Percentiles rank a stretch among this genome's conserved stretches.
Conservation (phyloP, 2,888 invertebrate genomes). For the Amblyjoppa proteus region DNA sequence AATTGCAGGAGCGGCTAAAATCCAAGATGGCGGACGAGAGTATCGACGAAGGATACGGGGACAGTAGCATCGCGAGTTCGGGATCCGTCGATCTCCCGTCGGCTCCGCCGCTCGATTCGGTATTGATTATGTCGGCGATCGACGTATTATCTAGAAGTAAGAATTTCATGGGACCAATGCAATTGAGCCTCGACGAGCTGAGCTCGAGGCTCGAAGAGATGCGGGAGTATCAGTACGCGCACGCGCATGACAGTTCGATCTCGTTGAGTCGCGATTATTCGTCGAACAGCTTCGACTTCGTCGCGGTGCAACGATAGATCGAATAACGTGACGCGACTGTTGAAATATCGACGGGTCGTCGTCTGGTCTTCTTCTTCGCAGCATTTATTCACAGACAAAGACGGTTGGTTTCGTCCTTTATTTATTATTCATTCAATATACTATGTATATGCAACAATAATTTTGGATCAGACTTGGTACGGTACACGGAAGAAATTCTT, state of each 20-base stretch:
- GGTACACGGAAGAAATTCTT: constrained; percentile 22
- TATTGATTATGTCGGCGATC: constrained; percentile 73
- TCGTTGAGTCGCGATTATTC: constrained; percentile 41
- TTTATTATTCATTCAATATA: constrained; percentile 57
- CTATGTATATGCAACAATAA: constrained; percentile 54
- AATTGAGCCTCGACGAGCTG: constrained; percentile 73
- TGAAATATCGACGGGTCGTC: not conserved
- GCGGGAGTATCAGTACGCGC: not conserved
- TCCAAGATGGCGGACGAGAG: constrained; percentile 76
- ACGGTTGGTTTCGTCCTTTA: constrained; percentile 52
- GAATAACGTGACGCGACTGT: constrained; percentile 6
- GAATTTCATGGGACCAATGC: constrained; percentile 75
- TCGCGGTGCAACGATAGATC: constrained; percentile 54
- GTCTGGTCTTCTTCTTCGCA: not conserved
- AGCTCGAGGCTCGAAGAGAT: constrained; percentile 70
- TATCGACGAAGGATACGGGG: constrained; percentile 80
- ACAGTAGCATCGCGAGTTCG: constrained; percentile 72
- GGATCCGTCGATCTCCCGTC: constrained; percentile 74
- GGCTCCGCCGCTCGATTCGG: constrained; percentile 73
- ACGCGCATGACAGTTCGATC: constrained; percentile 10
- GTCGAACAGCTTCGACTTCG: constrained; percentile 47
- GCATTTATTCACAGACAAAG: constrained; percentile 13
- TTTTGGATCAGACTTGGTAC: constrained; percentile 33
- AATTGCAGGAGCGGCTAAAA: constrained; percentile 75
- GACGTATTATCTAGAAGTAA: constrained; percentile 73